These are phyloP conservation scores for Orestias chungarensis DNA, from an alignment of 2,797 vertebrate species.

Conservation along the genomic window DNA sequence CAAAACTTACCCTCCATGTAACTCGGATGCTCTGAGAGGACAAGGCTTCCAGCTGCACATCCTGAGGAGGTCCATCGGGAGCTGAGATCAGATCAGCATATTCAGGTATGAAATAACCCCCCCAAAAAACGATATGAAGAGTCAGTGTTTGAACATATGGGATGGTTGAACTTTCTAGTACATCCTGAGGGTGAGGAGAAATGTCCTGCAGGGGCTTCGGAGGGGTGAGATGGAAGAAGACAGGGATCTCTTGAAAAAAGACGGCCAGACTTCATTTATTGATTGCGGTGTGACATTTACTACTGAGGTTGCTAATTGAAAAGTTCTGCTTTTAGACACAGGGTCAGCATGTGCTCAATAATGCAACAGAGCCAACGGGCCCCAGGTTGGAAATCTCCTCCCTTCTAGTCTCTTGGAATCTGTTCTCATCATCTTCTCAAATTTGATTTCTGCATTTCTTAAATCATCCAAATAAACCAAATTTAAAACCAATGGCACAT, in stretches of 20 bases:
- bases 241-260: constrained; percentile 54
- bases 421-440: constrained; percentile 12
- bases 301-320: constrained; percentile 75
- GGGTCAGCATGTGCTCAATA: constrained; percentile 77
- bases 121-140: neutral
- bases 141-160: neutral
- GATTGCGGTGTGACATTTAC: constrained; percentile 72
- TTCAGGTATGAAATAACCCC: constrained; percentile 7
- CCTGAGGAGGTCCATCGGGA: constrained; percentile 95
- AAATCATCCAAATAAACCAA: neutral
- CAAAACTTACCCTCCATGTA: constrained; percentile 91
- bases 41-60: constrained; percentile 93
- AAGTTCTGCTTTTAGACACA: constrained; percentile 74
- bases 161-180: constrained; percentile 16
- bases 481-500: neutral
- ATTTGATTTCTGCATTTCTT: neutral
- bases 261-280: constrained; percentile 53
- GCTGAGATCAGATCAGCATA: constrained; percentile 76
- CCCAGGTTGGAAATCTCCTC: constrained; percentile 51
- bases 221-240: constrained; percentile 18
- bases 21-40: constrained; percentile 97
- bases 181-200: constrained; percentile 18
- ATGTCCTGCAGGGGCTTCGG: constrained; percentile 22
- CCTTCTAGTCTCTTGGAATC: constrained; percentile 33
- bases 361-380: constrained; percentile 66